These are phyloP conservation scores for Lordiphosa clarofinis DNA, from an alignment of 1,140 invertebrate genomes.

Conservation along the genomic window DNA sequence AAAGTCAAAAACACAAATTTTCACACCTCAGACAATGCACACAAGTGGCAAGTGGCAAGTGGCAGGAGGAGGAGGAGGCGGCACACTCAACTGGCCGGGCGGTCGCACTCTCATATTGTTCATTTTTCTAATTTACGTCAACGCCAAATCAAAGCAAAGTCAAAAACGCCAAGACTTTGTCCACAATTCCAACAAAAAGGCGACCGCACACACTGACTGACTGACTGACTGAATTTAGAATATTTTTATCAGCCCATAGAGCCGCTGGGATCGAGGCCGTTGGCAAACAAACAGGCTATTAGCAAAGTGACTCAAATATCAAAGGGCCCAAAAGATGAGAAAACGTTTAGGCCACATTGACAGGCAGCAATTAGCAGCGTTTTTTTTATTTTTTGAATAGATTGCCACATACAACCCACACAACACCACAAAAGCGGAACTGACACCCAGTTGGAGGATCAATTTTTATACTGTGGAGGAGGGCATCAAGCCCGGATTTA, in stretches of 20 bases:
- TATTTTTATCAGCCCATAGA: conserved; percentile 59
- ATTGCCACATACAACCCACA: too few relatives aligned
- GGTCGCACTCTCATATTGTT: conserved; percentile 8
- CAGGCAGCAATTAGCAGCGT: conserved; percentile 56
- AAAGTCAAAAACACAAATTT: conserved; percentile 44
- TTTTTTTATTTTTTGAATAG: neutral
- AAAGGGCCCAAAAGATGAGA: conserved; percentile 39
- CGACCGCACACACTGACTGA: conserved; percentile 72
- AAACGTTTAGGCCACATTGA: conserved; percentile 16
- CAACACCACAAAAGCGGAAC: too few relatives aligned
- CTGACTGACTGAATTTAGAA: too few relatives aligned
- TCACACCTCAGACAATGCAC: conserved; percentile 71
- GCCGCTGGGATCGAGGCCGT: too few relatives aligned
- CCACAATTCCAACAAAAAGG: neutral
- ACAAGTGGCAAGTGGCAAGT: conserved; percentile 43
- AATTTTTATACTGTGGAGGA: too few relatives aligned
- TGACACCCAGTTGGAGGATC: too few relatives aligned
- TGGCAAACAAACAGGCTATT: conserved; percentile 45
- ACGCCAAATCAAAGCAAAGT: conserved; percentile 72
- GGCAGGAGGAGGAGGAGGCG: neutral
- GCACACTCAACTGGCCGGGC: conserved; percentile 10
- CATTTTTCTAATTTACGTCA: conserved; percentile 59
- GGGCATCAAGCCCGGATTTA: too few relatives aligned
- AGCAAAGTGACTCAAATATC: conserved; percentile 73
- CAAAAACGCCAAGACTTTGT: conserved; percentile 47